phyloP scores from a whole-genome alignment of 2,888 invertebrate species.

The Pandemis corylana region DNA sequence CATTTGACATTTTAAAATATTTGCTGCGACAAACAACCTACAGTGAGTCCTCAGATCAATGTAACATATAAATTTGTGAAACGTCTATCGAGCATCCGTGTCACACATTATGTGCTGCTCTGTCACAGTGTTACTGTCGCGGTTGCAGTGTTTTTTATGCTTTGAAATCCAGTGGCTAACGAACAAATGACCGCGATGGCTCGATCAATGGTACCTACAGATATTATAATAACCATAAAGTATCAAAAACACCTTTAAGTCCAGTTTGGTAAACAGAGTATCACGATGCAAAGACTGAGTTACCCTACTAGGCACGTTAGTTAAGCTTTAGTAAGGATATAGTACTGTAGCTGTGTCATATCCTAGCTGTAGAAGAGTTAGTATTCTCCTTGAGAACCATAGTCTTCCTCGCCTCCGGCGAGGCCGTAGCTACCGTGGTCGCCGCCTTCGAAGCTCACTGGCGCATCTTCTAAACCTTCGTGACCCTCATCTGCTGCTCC shows the following conservation, averaged over 20 bases:
- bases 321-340: background rate
- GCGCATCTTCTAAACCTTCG: constrained; percentile 67
- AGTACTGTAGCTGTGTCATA: background rate
- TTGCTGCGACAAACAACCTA: too few relatives aligned
- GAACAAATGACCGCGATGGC: too few relatives aligned
- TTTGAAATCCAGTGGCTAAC: too few relatives aligned
- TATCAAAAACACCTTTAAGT: background rate
- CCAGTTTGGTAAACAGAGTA: background rate
- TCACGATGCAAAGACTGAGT: background rate
- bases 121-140: too few relatives aligned
- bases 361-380: constrained; percentile 33
- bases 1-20: too few relatives aligned
- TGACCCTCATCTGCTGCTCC: constrained; percentile 76
- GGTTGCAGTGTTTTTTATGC: too few relatives aligned
- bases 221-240: background rate
- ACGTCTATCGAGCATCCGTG: too few relatives aligned
- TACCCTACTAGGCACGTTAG: background rate
- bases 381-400: constrained; percentile 62
- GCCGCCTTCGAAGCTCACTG: constrained; percentile 74
- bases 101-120: too few relatives aligned
- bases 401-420: constrained; percentile 62
- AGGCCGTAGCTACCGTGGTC: constrained; percentile 70
- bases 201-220: too few relatives aligned
- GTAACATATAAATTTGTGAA: too few relatives aligned
- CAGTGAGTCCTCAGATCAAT: too few relatives aligned